phyloP scores from a whole-genome alignment of 2,113 vertebrate species.

The Choloepus hoffmanni region DNA sequence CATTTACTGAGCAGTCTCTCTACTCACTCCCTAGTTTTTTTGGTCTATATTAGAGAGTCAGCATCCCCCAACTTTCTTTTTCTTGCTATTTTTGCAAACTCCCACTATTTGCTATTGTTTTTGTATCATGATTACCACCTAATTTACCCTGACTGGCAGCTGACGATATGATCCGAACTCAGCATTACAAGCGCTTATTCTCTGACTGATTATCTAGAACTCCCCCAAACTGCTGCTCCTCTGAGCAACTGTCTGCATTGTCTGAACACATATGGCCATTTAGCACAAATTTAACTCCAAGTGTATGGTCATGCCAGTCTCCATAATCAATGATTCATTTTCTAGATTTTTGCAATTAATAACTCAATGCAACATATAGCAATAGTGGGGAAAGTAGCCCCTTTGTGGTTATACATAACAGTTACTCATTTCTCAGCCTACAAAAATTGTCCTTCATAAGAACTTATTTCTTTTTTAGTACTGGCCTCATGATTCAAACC shows the following conservation, averaged over 20 bases:
- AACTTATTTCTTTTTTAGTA: conserved; percentile 6
- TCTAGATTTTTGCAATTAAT: conserved; percentile 10
- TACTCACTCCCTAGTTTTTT: neutral
- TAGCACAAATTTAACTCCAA: neutral
- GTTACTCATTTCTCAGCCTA: neutral
- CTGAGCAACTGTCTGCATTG: neutral
- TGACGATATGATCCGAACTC: neutral
- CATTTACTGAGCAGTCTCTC: neutral
- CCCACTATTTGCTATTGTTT: neutral
- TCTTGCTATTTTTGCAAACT: neutral
- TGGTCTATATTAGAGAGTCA: neutral
- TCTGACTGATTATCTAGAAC: neutral
- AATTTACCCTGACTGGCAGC: neutral
- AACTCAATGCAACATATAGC: neutral
- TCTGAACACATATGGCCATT: neutral
- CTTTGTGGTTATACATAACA: neutral
- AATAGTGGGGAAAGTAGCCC: neutral
- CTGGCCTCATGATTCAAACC: neutral
- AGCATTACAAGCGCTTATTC: neutral
- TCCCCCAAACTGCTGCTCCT: neutral
- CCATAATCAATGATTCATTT: neutral
- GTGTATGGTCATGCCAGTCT: neutral
- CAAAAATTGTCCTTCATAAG: neutral
- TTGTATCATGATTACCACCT: neutral
- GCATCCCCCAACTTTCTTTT: neutral